These are phyloP conservation scores for Dolichopus griseipennis DNA, from an alignment of 2,888 invertebrate genomes.

Conservation along the genomic window DNA sequence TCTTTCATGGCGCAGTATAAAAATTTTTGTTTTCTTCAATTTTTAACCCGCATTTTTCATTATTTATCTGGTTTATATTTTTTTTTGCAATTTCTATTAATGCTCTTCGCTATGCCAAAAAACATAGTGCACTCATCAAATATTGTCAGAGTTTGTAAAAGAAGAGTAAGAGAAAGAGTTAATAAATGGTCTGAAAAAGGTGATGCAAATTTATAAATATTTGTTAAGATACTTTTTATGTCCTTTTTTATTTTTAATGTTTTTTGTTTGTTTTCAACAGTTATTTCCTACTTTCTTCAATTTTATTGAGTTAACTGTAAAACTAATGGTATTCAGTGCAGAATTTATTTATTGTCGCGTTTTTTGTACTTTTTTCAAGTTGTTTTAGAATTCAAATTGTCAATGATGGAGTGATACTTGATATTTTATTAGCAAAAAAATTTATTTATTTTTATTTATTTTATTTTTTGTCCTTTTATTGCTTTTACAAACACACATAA, in stretches of 20 bases:
- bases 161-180: not conserved
- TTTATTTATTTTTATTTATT: too few species aligned
- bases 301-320: not conserved
- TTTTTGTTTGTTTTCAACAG: not conserved
- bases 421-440: too few species aligned
- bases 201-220: not conserved
- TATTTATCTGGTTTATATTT: not conserved
- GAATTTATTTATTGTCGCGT: not conserved
- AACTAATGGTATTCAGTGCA: not conserved
- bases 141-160: not conserved
- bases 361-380: not conserved
- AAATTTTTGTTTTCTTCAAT: too few species aligned
- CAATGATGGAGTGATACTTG: not conserved
- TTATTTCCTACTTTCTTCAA: not conserved
- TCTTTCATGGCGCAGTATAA: too few species aligned
- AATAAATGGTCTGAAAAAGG: not conserved
- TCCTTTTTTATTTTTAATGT: not conserved
- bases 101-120: not conserved
- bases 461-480: too few species aligned
- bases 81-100: too few species aligned
- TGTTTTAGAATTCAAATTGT: not conserved
- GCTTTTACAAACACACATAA: too few species aligned
- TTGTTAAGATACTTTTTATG: not conserved
- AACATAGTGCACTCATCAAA: not conserved
- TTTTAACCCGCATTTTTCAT: not conserved